Percentiles rank a stretch among this genome's conserved stretches.
These are phyloP conservation scores for Silurus asotus DNA, from an alignment of 2,113 vertebrate genomes.

Conservation along the genomic window DNA sequence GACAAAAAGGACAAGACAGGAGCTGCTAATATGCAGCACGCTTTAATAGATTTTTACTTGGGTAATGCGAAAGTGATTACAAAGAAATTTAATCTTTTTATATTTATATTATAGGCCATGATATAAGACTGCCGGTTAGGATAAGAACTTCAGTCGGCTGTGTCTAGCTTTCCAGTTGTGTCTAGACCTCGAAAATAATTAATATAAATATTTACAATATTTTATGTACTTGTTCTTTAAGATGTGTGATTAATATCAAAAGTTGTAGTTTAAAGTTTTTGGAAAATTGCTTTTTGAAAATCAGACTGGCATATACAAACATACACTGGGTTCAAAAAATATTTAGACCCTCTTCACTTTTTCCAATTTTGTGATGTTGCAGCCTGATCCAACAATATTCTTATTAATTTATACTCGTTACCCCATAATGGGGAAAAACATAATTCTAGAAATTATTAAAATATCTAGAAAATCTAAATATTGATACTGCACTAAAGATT, in stretches of 20 bases:
- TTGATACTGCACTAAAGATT: too few relatives aligned
- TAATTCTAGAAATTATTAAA: too few relatives aligned
- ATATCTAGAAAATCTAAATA: too few relatives aligned
- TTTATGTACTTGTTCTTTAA: background rate
- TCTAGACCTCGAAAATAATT: background rate
- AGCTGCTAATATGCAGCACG: background rate
- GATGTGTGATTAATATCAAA: background rate
- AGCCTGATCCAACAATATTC: too few relatives aligned
- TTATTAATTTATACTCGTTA: too few relatives aligned
- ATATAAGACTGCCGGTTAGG: background rate
- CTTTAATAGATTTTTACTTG: background rate
- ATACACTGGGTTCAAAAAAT: too few relatives aligned
- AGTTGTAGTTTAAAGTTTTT: background rate
- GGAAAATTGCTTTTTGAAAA: background rate
- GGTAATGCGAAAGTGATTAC: background rate
- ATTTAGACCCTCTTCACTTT: too few relatives aligned
- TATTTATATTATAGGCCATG: background rate
- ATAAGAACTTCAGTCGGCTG: background rate
- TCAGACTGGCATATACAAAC: background rate
- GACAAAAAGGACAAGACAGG: background rate
- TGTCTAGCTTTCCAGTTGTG: background rate
- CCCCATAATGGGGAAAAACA: too few relatives aligned
- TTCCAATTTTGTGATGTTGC: too few relatives aligned
- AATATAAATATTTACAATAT: background rate
- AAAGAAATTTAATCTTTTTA: background rate